A percentile compares a stretch with the other conserved stretches of the same genome.
Evolutionary conservation across 2,113 vertebrate species (phyloP).

Genomic region (Orycteropus afer): DNA sequence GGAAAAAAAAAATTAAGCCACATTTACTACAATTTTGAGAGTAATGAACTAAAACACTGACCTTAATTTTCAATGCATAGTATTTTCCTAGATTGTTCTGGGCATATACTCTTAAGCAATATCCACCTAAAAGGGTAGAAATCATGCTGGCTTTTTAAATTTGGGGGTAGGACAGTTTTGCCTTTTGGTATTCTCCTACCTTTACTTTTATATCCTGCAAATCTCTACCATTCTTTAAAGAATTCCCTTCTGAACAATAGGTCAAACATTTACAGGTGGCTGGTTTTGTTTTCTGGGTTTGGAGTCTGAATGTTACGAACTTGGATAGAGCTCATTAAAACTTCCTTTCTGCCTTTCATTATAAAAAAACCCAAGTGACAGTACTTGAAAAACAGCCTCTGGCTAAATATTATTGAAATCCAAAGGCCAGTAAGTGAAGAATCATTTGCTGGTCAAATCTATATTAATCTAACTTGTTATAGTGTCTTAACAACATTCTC

Average conservation of each 20-base stretch:
- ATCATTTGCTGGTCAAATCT: slow-evolving; percentile 76
- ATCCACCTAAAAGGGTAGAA: background rate
- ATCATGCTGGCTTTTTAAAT: slow-evolving; percentile 13
- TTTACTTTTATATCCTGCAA: slow-evolving; percentile 50
- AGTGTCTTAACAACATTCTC: slow-evolving; percentile 72
- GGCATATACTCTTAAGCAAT: slow-evolving; percentile 16
- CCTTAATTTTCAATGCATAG: slow-evolving; percentile 9
- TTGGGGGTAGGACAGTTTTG: slow-evolving; percentile 45
- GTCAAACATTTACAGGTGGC: slow-evolving; percentile 81
- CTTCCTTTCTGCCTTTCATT: slow-evolving; percentile 76
- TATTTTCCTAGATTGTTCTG: slow-evolving; percentile 27
- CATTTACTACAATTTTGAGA: background rate
- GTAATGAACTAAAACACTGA: background rate
- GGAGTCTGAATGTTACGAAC: slow-evolving; percentile 77
- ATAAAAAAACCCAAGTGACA: slow-evolving; percentile 77
- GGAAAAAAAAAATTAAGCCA: background rate
- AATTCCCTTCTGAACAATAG: slow-evolving; percentile 71
- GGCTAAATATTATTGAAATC: slow-evolving; percentile 80
- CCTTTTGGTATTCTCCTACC: slow-evolving; percentile 33
- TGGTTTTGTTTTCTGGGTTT: slow-evolving; percentile 80
- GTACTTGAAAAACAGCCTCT: slow-evolving; percentile 81
- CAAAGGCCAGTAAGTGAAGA: slow-evolving; percentile 74
- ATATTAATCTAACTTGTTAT: slow-evolving; percentile 81
- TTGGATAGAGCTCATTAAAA: slow-evolving; percentile 80
- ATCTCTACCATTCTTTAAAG: slow-evolving; percentile 57